Base-by-base conservation (phyloP, 1,140 invertebrate genomes). In the Megalonaias nervosa region DNA sequence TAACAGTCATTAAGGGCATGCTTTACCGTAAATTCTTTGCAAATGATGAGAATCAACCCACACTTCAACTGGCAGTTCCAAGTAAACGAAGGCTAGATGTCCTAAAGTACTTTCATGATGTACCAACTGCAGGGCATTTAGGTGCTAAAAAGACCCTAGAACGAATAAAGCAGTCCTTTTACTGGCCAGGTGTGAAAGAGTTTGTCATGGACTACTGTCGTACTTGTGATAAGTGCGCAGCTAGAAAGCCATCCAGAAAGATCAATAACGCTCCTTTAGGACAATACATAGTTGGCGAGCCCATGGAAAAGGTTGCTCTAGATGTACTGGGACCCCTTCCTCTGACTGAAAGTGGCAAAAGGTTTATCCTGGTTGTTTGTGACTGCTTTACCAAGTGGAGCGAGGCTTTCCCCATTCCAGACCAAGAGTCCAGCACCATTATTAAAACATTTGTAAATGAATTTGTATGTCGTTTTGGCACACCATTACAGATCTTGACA, bases 231-330 rank as follows among this genome's bases (percentile, higher is more conserved):
- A 23, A 64, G 17, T 83, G 79, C 74, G 0, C 55, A 56, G 58
- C 65, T 19, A 57, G 56, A 70, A 67, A 75, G 67, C 17, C 38
- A n/a, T 26, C 68, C 23, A 11, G 4, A 15, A 55, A 56, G 57
- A 74, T 55, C 68, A 4, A 67, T 23, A 79, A 74, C 23, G 69
- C 68, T 31, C 60, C 70, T 3, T 59, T 77, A 21, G 26, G 66
- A 67, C 70, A 77, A 26, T 77, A 71, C 60, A 60, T n/a, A 26
- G 80, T 83, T 61, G 81, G 81, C 17, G 71, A 56, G 13, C 78
- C 78, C 2, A n/a, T 71, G 3, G 74, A 81, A 65, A 75, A n/a
- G n/a, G 26, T 26, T 26, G 26, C 26, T 26, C 26, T 26, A 26
- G 26, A 26, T 26, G 26, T 26, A 26, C 26, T 26, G 26, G 26